Evolutionary conservation across 1,140 invertebrate genomes (phyloP), one percentile per base, ranked within the genome.

Genomic region (Homarus americanus): DNA sequence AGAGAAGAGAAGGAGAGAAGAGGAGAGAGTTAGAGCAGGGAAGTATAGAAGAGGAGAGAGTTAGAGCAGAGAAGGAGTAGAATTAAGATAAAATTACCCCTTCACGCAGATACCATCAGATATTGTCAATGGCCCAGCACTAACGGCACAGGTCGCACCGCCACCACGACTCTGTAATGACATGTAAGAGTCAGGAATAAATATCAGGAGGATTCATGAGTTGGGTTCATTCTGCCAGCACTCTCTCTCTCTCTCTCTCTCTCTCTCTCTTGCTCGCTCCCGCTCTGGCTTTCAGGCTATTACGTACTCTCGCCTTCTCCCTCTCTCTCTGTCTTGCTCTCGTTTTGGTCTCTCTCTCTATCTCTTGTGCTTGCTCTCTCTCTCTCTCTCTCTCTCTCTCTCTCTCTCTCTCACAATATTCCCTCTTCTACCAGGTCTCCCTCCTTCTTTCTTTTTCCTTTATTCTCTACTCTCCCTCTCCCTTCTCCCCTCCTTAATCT

Each of bases 281-380:
- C 58, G 4, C 3, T 24, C 58, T 63, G 4, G 12, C 3, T 5
- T 20, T 24, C 58, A 17, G 12, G 4, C 20, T 63, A 10, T 63
- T 24, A 4, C 3, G 12, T 44, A 32, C n/a, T 80, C 44, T 80
- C 36, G 5, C 72, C 34, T 24, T 75, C 78, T 80, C 78, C 20
- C 76, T 49, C 78, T 53, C 41, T 49, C 78, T 78, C 36, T 78
- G 9, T 78, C 58, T 63, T 63, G 58, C 20, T 63, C 58, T 15
- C 1, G 10, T 34, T 73, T 73, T 73, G 7, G 24, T 73, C 78
- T 63, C 44, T 82, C 41, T 58, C 78, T 63, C 79, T 63, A 10
- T 82, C 78, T 82, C 32, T 17, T 28, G 24, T 32, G 20, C 7
- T 58, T 53, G 5, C 4, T 63, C 44, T 82, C 44, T 12, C 7